These are phyloP conservation scores for Chiloscyllium plagiosum DNA, from an alignment of 2,113 vertebrate species.

Conservation along the genomic window DNA sequence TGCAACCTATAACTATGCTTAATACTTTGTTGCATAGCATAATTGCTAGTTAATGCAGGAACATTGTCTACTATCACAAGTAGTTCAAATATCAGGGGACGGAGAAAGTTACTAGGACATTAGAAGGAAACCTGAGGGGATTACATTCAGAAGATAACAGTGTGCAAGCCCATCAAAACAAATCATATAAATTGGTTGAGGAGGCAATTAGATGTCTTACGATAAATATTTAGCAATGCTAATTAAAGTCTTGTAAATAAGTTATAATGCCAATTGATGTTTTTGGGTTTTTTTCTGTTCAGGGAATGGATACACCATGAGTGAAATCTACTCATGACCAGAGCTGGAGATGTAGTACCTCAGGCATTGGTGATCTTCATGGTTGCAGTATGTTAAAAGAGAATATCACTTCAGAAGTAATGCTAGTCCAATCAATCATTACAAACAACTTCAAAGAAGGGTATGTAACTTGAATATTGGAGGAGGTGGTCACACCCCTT, in stretches of 20 bases:
- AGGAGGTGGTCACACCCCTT: too few relatives aligned
- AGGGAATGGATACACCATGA: background rate
- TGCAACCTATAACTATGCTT: background rate
- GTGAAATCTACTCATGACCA: too few relatives aligned
- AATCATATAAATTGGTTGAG: background rate
- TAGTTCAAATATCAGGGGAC: background rate
- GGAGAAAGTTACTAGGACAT: background rate
- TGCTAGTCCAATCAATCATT: background rate
- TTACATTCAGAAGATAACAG: background rate
- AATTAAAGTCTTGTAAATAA: conserved; percentile 12
- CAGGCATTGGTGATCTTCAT: background rate
- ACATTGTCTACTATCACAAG: background rate
- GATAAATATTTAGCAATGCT: background rate
- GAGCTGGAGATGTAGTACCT: background rate
- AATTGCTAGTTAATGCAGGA: background rate
- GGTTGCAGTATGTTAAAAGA: background rate
- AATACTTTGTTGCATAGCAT: background rate
- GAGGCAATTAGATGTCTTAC: conserved; percentile 29
- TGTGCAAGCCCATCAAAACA: background rate
- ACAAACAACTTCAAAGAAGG: background rate
- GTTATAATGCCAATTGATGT: background rate
- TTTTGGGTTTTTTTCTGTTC: background rate
- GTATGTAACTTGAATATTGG: too few relatives aligned
- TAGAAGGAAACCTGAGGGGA: background rate
- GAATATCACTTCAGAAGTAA: background rate